Evolutionary conservation across 2,888 invertebrate species (phyloP), one percentile per base, ranked within the genome.

Genomic region (Drosophila hamatofila): DNA sequence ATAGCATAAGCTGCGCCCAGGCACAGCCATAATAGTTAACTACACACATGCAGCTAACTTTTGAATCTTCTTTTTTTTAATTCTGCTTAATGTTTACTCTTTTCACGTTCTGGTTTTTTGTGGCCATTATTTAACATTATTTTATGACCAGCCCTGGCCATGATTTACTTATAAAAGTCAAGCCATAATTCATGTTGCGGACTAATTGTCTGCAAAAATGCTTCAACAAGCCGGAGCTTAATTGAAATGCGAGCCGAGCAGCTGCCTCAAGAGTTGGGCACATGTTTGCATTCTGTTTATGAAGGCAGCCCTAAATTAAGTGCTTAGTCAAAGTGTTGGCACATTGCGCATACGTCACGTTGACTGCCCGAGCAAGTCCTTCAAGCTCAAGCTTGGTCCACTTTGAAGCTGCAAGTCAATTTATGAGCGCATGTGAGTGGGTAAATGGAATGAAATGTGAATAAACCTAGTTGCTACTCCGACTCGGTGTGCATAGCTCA

Each of bases 271-370:
- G n/a, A 56, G 18, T 27, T 27, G 16, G 44, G 46, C 33, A 46
- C 59, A 59, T 48, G 52, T 63, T 72, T 66, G 65, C 37, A 4
- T 48, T 57, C 71, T 75, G 79, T 67, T 78, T 74, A 52, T 69
- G 72, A 80, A 78, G 68, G 75, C 68, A 67, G 71, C 70, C 68
- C 76, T 88, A 74, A 87, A 87, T 80, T 67, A 78, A 75, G 80
- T 81, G 61, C 72, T 75, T 57, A 52, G 59, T 60, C 66, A 27
- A 58, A 58, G 49, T 57, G 72, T 33, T 67, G 73, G 51, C 72
- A 75, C 60, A 83, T 83, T 83, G 78, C 87, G 74, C 75, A 88
- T 84, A 84, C 83, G 87, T 84, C 83, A 88, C 68, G 89, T 83
- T 64, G 80, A 57, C 80, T 37, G 75, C 37, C 57, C 56, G 56